Percentiles rank a stretch among this genome's conserved stretches.
Conservation (phyloP, 2,113 vertebrate genomes). For the Porphyrio hochstetteri region DNA sequence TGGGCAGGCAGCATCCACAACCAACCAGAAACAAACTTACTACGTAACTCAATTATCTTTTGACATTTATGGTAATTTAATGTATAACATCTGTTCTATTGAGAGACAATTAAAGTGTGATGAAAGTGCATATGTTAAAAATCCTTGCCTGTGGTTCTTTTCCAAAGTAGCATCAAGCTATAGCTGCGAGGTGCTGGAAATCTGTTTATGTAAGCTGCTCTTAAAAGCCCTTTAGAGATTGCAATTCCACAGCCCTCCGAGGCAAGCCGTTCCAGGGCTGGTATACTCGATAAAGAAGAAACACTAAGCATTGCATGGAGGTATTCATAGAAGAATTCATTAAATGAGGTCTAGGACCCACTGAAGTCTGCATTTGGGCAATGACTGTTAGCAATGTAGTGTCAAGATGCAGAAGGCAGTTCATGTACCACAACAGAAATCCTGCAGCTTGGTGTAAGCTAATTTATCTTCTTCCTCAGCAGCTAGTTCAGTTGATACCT, state of each 20-base stretch:
- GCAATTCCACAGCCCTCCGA: not conserved
- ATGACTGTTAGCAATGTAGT: not conserved
- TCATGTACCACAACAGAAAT: not conserved
- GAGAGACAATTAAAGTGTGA: not conserved
- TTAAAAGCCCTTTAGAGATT: not conserved
- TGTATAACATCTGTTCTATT: not conserved
- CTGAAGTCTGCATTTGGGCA: not conserved
- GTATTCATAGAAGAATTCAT: not conserved
- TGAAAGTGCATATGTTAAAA: not conserved
- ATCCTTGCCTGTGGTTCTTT: not conserved
- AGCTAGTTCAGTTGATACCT: not conserved
- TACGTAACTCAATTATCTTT: not conserved
- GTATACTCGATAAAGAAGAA: not conserved
- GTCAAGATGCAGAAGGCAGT: not conserved
- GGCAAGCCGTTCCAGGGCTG: not conserved
- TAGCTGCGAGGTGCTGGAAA: not conserved
- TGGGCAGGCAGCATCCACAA: not conserved
- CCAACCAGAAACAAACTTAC: not conserved
- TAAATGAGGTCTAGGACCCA: not conserved
- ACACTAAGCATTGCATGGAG: not conserved
- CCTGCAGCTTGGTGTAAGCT: not conserved
- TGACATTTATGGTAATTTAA: not conserved
- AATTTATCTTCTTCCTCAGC: not conserved
- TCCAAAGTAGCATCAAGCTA: not conserved
- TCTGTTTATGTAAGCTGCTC: slow-evolving; percentile 5